A percentile compares a stretch with the other conserved stretches of the same genome.
These are phyloP conservation scores for Rhopalosiphum padi DNA, from an alignment of 1,140 invertebrate genomes.

Conservation along the genomic window DNA sequence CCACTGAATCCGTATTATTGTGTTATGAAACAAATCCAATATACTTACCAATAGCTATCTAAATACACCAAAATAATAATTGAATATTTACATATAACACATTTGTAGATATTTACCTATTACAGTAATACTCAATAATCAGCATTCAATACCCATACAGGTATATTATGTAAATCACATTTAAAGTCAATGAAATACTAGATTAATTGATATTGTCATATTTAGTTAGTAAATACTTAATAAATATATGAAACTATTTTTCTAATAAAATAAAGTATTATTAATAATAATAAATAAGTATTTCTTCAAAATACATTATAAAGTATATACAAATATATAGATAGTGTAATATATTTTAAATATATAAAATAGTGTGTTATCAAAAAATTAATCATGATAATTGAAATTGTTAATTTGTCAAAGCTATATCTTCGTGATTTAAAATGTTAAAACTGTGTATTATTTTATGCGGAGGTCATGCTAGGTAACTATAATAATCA, in stretches of 20 bases:
- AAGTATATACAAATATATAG: no score
- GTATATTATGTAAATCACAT: neutral
- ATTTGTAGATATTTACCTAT: neutral
- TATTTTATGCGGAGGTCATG: neutral
- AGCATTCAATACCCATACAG: no score
- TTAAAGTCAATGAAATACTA: neutral
- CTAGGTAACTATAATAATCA: neutral
- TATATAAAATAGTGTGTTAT: neutral
- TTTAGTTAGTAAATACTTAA: neutral
- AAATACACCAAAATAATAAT: neutral
- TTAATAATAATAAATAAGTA: no score
- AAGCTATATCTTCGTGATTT: neutral
- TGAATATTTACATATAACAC: no score
- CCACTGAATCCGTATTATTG: neutral
- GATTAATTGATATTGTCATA: neutral
- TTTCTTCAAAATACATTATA: no score
- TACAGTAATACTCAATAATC: no score
- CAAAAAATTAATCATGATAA: neutral
- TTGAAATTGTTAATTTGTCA: neutral
- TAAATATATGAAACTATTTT: neutral
- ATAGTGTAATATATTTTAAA: no score
- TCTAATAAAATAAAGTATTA: no score
- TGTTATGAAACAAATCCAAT: neutral
- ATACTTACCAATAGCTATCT: neutral
- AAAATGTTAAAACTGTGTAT: neutral